Evolutionary conservation across 2,797 vertebrate genomes (phyloP), one percentile per base, ranked within the genome.

Genomic region (Hydrolagus colliei): DNA sequence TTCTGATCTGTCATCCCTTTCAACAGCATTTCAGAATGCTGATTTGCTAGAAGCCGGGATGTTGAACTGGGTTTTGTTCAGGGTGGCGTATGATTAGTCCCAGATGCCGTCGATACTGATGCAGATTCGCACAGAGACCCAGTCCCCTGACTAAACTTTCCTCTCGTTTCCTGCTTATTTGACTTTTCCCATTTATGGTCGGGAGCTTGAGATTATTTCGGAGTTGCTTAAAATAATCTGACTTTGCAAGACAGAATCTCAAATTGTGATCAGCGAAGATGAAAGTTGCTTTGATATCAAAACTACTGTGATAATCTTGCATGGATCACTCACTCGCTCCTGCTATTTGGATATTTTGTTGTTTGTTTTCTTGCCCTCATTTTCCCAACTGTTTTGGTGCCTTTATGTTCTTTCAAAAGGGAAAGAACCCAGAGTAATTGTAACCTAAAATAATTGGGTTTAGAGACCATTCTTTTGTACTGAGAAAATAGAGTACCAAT

Each of bases 1-100:
- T 86, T 18, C 87, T 87, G 89, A 52, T 80, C 87, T 89, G 89
- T 88, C 87, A 88, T 87, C 62, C 86, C 87, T 89, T 88, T 89
- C 72, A 11, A 87, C 87, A 71, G 86, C 88, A 67, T 75, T 86
- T 89, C 90, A 89, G 90, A 87, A 88, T 87, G 79, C 86, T 12
- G 74, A 88, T 87, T 88, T 90, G 86, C 82, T 87, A 75, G 6
- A 71, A 10, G 0, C 41, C 14, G 86, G 68, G 62, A 11, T n/a
- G 16, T 61, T 86, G 67, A 87, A 2, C 72, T 86, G 59, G 8
- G 20, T 73, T 52, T 80, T 71, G 85, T 12, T 35, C 16, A 20
- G 73, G 79, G 63, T 72, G 20, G 16, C 14, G 65, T 71, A 18
- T 80, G 22, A 63, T 78, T 67, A 85, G 77, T 86, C 79, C 80